Evolutionary conservation across 2,888 invertebrate species (phyloP), one percentile per base, ranked within the genome.

Genomic region (Drosophila prostipennis): DNA sequence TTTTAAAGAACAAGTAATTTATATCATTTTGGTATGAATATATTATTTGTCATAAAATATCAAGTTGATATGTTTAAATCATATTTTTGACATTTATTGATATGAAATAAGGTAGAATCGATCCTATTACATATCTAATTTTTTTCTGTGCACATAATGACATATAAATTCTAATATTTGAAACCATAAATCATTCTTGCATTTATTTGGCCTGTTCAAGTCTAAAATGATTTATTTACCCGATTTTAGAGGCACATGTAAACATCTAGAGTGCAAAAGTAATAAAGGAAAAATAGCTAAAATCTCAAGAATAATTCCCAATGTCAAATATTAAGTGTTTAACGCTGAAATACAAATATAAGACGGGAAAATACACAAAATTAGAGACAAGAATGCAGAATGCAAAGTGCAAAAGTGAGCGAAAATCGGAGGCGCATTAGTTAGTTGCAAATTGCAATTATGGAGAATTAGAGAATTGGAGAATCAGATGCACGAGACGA

Each of bases 351-450:
- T 34, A 45, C 34, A 75, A 59, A 85, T 36, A 23, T 11, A 70
- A 58, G 77, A 6, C n/a, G n/a, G 23, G 26, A 26, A 26, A 26
- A 26, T 5, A 29, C 29, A 29, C n/a, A 71, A 80, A 75, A 76
- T 58, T 69, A 70, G 69, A 64, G 79, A 39, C 60, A 72, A 76
- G 74, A 72, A 74, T 76, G 73, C 75, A 71, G 60, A 40, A 40
- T 40, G n/a, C 57, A 32, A 49, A 67, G 60, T 71, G 78, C 78
- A 79, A 86, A 77, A 83, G 55, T 40, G 57, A 78, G 76, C 74
- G 73, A 74, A 71, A 82, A 82, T 87, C 81, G 75, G 81, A 79
- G 82, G 68, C 73, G 61, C 87, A 82, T 82, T 82, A 85, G 79
- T 79, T 82, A 85, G 79, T 79, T 82, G 56, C 37, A 37, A n/a